Evolutionary conservation across 1,140 invertebrate species (phyloP).

Genomic region (Apocrypta bakeri): DNA sequence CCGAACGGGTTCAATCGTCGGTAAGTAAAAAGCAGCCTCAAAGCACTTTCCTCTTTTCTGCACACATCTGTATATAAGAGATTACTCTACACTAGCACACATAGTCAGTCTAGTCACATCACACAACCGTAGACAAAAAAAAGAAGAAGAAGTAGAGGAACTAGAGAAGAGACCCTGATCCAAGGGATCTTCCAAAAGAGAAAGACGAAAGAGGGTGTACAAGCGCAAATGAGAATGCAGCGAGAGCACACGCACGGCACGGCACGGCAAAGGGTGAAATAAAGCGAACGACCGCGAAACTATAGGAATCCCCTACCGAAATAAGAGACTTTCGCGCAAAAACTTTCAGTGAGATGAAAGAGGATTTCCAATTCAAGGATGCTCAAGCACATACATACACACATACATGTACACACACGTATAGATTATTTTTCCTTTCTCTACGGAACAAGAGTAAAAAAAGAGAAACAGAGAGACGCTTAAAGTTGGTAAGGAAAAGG

Average conservation of each 20-base stretch:
- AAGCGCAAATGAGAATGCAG: conserved; percentile 22
- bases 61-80: neutral
- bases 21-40: neutral
- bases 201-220: neutral
- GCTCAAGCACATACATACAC: too few species aligned
- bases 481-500: neutral
- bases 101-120: neutral
- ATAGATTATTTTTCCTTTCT: conserved; percentile 35
- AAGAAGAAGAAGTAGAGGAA: too few species aligned
- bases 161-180: neutral
- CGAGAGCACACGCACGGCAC: neutral
- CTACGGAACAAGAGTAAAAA: conserved; percentile 23
- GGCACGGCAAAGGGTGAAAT: neutral
- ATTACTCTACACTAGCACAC: neutral
- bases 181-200: neutral
- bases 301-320: neutral
- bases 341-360: conserved; percentile 37
- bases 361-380: conserved; percentile 16
- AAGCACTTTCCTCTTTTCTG: neutral
- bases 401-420: too few species aligned
- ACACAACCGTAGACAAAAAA: too few species aligned
- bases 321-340: neutral
- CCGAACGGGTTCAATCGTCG: neutral
- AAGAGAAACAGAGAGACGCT: neutral
- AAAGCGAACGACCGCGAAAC: neutral